phyloP scores from a whole-genome alignment of 2,888 invertebrate species.

The Mythimna ferrago region DNA sequence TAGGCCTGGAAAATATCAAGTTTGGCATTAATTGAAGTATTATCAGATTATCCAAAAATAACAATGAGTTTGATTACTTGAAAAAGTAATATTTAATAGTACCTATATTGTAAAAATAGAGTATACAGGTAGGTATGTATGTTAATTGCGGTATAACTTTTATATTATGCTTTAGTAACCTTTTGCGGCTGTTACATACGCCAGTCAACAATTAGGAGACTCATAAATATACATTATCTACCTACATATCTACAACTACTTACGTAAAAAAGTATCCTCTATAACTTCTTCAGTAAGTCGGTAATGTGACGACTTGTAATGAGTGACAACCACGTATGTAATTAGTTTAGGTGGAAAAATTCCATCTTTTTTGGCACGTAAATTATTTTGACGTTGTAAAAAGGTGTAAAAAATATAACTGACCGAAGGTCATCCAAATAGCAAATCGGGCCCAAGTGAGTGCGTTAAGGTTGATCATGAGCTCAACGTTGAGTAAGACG shows the following conservation, averaged over 20 bases:
- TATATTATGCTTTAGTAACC: conserved; percentile 1
- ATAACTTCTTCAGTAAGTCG: conserved; percentile 3
- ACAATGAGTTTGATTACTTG: not conserved
- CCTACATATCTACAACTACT: not conserved
- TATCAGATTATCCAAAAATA: not conserved
- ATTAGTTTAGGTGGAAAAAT: conserved; percentile 32
- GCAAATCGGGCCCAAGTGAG: conserved; percentile 96
- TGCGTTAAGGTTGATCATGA: conserved; percentile 95
- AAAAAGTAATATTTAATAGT: conserved; percentile 24
- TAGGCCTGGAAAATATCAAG: conserved; percentile 90
- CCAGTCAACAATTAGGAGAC: not conserved
- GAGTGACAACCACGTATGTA: conserved; percentile 28
- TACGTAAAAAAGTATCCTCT: not conserved
- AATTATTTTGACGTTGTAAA: not conserved
- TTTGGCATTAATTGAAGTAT: not conserved
- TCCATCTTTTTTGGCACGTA: conserved; percentile 35
- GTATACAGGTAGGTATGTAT: not conserved
- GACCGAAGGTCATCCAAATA: conserved; percentile 96
- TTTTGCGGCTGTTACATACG: conserved; percentile 6
- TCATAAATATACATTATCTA: not conserved
- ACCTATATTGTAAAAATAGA: not conserved
- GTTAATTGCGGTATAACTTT: conserved; percentile 26
- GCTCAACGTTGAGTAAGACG: conserved; percentile 95
- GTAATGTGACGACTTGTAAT: conserved; percentile 39
- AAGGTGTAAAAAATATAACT: conserved; percentile 60